phyloP scores from a whole-genome alignment of 2,113 vertebrate genomes.

The Meriones unguiculatus region DNA sequence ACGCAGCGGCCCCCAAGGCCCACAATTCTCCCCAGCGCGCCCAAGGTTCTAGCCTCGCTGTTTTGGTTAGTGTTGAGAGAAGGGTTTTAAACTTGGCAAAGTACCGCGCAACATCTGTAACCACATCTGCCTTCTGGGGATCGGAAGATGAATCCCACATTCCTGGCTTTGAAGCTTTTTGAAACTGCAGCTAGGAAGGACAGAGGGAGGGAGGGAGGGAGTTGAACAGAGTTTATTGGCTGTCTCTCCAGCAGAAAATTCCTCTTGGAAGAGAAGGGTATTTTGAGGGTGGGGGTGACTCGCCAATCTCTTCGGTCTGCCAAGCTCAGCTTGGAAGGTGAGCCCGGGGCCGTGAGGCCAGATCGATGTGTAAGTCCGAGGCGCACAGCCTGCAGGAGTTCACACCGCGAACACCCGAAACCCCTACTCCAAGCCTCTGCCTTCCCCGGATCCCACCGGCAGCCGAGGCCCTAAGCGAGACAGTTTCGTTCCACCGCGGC shows the following conservation, averaged over 20 bases:
- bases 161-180: slow-evolving; percentile 84
- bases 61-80: slow-evolving; percentile 78
- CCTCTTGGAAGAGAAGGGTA: slow-evolving; percentile 74
- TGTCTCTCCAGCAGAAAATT: slow-evolving; percentile 74
- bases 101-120: slow-evolving; percentile 84
- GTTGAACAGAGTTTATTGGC: slow-evolving; percentile 83
- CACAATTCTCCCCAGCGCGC: slow-evolving; percentile 18
- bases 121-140: slow-evolving; percentile 85
- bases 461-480: slow-evolving; percentile 70
- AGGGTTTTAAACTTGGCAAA: slow-evolving; percentile 84
- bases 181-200: slow-evolving; percentile 81
- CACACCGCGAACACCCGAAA: slow-evolving; percentile 9
- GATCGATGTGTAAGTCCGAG: slow-evolving; percentile 69
- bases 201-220: slow-evolving; percentile 75
- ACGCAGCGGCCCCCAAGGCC: background rate
- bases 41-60: slow-evolving; percentile 66
- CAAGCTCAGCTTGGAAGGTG: slow-evolving; percentile 68
- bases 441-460: slow-evolving; percentile 63
- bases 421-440: slow-evolving; percentile 37
- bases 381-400: slow-evolving; percentile 68
- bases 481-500: slow-evolving; percentile 60
- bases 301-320: slow-evolving; percentile 60
- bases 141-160: slow-evolving; percentile 85
- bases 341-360: slow-evolving; percentile 44
- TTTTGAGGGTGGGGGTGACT: slow-evolving; percentile 73